phyloP scores from a whole-genome alignment of 1,140 invertebrate genomes.

The Apis dorsata region DNA sequence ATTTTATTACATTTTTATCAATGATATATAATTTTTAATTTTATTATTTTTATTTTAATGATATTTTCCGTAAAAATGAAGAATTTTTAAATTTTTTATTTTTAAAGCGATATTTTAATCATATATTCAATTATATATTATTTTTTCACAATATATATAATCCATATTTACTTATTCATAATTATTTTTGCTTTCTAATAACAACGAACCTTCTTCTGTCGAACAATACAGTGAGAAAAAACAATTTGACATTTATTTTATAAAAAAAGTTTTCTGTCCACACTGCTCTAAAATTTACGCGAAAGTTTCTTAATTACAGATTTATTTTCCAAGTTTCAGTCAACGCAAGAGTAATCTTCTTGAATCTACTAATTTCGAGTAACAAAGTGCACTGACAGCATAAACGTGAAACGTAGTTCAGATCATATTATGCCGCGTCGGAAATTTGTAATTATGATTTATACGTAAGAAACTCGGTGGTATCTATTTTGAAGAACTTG shows the following conservation, averaged over 20 bases:
- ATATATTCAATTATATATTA: not conserved
- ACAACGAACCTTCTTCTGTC: not conserved
- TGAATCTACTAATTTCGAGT: not conserved
- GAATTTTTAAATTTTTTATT: not conserved
- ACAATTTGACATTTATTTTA: not conserved
- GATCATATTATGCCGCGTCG: not conserved
- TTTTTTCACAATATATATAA: too few relatives aligned
- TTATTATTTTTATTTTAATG: not conserved
- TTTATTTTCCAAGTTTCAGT: slow-evolving; percentile 16
- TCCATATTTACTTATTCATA: too few relatives aligned
- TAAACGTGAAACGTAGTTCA: slow-evolving; percentile 11
- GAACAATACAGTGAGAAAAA: too few relatives aligned
- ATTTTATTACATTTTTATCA: not conserved
- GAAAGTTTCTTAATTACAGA: not conserved
- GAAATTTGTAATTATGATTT: slow-evolving; percentile 15
- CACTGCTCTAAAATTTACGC: not conserved
- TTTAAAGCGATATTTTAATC: not conserved
- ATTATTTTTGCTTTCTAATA: not conserved
- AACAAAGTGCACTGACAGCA: not conserved
- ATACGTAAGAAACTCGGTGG: not conserved
- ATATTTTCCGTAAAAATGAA: not conserved
- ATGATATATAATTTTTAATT: not conserved
- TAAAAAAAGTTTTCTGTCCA: not conserved
- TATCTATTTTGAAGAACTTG: not conserved
- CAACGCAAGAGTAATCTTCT: not conserved